phyloP scores from a whole-genome alignment of 2,888 invertebrate genomes.

The Macaria notata region DNA sequence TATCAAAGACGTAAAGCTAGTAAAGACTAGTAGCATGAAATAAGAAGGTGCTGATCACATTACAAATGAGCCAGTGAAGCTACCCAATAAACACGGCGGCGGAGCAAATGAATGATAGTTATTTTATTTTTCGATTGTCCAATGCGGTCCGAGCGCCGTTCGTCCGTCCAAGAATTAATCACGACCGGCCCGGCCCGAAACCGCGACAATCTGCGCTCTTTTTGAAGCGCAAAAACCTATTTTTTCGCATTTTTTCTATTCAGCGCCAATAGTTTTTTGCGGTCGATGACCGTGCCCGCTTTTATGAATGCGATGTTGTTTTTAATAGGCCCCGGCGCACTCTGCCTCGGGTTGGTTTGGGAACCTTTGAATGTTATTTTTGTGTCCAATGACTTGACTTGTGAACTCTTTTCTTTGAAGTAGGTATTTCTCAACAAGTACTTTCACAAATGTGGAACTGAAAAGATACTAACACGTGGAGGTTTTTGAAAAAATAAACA shows the following conservation, averaged over 20 bases:
- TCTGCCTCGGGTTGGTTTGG: not conserved
- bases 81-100: conserved; percentile 61
- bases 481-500: too few relatives aligned
- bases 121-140: conserved; percentile 79
- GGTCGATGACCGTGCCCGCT: conserved; percentile 65
- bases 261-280: conserved; percentile 75
- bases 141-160: conserved; percentile 58
- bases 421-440: too few relatives aligned
- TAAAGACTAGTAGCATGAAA: too few relatives aligned
- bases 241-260: conserved; percentile 65
- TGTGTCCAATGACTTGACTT: too few relatives aligned
- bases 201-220: conserved; percentile 76
- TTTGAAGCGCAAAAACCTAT: conserved; percentile 55
- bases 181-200: conserved; percentile 55
- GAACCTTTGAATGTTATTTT: too few relatives aligned
- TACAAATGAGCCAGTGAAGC: conserved; percentile 49
- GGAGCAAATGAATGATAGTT: conserved; percentile 74
- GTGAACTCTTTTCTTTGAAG: too few relatives aligned
- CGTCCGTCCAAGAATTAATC: conserved; percentile 77
- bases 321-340: conserved; percentile 43
- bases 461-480: too few relatives aligned
- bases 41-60: too few relatives aligned
- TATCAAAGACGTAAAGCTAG: too few relatives aligned
- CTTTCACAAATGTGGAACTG: too few relatives aligned
- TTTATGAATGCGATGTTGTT: conserved; percentile 52